Evolutionary conservation across 1,140 invertebrate species (phyloP).

Genomic region (Whitmania pigra): DNA sequence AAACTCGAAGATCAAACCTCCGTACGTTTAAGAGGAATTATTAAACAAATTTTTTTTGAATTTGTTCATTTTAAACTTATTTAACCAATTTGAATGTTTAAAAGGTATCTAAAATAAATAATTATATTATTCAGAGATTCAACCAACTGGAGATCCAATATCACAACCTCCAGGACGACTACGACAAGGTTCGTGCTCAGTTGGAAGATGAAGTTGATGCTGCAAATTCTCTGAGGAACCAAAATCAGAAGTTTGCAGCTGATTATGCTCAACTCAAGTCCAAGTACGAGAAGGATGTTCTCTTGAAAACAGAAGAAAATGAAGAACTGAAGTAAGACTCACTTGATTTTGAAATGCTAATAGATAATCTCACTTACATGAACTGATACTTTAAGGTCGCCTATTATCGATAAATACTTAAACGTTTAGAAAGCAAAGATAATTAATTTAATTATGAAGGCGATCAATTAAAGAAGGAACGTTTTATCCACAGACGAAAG

Average conservation of each 20-base stretch:
- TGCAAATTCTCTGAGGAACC: conserved; percentile 32
- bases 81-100: not conserved
- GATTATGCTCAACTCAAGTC: conserved; percentile 36
- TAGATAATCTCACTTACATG: too few species aligned
- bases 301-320: conserved; percentile 38
- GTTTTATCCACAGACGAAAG: conserved; percentile 31
- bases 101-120: not conserved
- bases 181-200: conserved; percentile 38
- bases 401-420: too few species aligned
- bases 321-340: conserved; percentile 38
- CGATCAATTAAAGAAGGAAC: not conserved
- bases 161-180: conserved; percentile 38
- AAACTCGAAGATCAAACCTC: conserved; percentile 37
- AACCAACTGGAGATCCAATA: conserved; percentile 28
- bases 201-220: conserved; percentile 41
- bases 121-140: conserved; percentile 13
- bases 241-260: conserved; percentile 33
- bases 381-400: too few species aligned
- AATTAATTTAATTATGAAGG: not conserved
- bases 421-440: not conserved
- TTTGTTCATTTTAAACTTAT: too few species aligned
- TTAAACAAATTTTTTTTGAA: not conserved
- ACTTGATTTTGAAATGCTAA: not conserved
- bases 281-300: conserved; percentile 40
- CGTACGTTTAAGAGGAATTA: conserved; percentile 6